phyloP scores from a whole-genome alignment of 92 coral and sea anemone species.

The Umimayanthus chanpuru region DNA sequence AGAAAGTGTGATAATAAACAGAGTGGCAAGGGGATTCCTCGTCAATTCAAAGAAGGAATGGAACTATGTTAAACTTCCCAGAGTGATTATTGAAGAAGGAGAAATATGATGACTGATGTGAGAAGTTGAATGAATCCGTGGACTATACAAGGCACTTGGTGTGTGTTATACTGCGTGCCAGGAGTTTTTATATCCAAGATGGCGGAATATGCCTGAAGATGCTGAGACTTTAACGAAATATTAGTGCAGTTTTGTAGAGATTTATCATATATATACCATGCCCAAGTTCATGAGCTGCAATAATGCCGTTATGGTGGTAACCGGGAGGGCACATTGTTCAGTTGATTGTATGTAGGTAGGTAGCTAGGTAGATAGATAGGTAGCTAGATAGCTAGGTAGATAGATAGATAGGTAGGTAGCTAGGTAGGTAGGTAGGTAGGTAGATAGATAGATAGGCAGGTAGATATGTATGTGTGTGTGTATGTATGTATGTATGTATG shows the following conservation, averaged over 20 bases:
- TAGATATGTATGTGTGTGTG: too few relatives aligned
- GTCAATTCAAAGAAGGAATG: slow-evolving; percentile 22
- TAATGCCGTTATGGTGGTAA: too few relatives aligned
- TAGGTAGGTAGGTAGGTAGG: too few relatives aligned
- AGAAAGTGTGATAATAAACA: slow-evolving; percentile 27
- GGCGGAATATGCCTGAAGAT: slow-evolving; percentile 10
- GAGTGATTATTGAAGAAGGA: slow-evolving; percentile 42
- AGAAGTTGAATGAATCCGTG: slow-evolving; percentile 43
- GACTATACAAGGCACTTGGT: slow-evolving; percentile 40
- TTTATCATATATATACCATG: too few relatives aligned
- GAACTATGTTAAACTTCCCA: slow-evolving; percentile 46
- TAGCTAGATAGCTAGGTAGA: too few relatives aligned
- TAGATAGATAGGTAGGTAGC: too few relatives aligned
- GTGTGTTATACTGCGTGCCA: slow-evolving; percentile 42
- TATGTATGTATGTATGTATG: too few relatives aligned
- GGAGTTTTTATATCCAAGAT: slow-evolving; percentile 43
- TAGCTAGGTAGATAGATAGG: too few relatives aligned
- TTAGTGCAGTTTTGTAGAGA: neutral
- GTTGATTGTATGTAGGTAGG: too few relatives aligned
- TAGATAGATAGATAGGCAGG: too few relatives aligned
- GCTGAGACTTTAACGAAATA: neutral
- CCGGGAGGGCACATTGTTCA: too few relatives aligned
- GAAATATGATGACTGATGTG: slow-evolving; percentile 21
- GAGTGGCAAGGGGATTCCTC: slow-evolving; percentile 22
- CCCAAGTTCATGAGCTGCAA: too few relatives aligned